Base-by-base conservation (phyloP, 1,140 invertebrate genomes). In the Amyelois transitella region DNA sequence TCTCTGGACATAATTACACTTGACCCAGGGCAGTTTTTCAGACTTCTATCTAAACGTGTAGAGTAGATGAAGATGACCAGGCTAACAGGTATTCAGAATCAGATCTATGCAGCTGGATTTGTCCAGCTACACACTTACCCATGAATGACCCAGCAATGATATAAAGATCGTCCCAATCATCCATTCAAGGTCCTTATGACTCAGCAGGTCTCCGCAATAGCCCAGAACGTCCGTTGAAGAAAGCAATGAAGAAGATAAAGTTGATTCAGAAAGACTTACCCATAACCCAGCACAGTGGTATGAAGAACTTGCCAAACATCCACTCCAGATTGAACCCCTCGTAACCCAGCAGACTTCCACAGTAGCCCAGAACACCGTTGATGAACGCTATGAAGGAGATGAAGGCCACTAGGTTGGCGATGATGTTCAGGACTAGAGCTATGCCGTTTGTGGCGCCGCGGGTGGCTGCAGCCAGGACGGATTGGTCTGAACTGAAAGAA, bases 401-500 rank as follows among this genome's bases (percentile, higher is more conserved):
- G 75, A 98, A 98, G 0, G 97, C 97, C 7, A 99, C 94, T 1
- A 99, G 88, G 75, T 97, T 98, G 2, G 96, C 96, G 12, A 95
- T 92, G 58, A 99, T 97, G 53, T 95, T 95, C 1, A 95, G 89
- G 1, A 99, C 92, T 3, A 99, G 86, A n/a, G 92, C 90, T 12
- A 97, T 93, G 1, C 94, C 96, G 51, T 93, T 91, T 19, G 92
- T 89, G 8, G 97, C 97, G 0, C 97, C 98, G 72, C 94, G 94
- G 0, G 93, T 93, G 0, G 96, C 97, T 2, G 97, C 97, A 76
- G 98, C 97, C 18, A 99, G 81, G 0, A 95, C 89, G 60, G 95
- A 97, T 0, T 91, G 89, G 69, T 97, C 96, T 64, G 93, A 82
- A 24, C 96, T 98, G 68, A 52, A 87, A 87, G 54, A 22, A 7